Evolutionary conservation across 2,113 vertebrate genomes (phyloP).

Genomic region (Tyrannus savana): DNA sequence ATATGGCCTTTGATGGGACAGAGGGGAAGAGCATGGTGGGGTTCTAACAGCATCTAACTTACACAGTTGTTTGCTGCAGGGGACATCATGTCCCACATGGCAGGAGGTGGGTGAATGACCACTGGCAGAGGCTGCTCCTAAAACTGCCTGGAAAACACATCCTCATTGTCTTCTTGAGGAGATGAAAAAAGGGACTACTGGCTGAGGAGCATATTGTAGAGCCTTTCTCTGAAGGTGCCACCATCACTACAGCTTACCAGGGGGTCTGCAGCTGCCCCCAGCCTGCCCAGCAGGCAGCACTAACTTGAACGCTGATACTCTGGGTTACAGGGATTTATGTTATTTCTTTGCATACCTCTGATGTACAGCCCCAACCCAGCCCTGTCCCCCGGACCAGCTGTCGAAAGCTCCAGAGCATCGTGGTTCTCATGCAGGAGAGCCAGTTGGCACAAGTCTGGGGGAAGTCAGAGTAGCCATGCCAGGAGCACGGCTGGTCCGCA

Average conservation of each 20-base stretch:
- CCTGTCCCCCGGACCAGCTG: not conserved
- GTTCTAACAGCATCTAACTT: not conserved
- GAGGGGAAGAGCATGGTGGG: fast-evolving
- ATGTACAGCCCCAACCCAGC: not conserved
- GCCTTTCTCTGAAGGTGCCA: not conserved
- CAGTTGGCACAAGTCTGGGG: fast-evolving
- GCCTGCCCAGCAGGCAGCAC: fast-evolving
- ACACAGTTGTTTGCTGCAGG: not conserved
- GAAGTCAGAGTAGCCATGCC: not conserved
- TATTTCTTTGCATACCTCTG: conserved; percentile 22
- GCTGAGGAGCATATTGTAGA: not conserved
- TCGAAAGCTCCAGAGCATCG: fast-evolving
- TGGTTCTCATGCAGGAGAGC: not conserved
- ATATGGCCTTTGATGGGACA: not conserved
- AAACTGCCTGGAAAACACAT: not conserved
- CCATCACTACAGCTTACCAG: not conserved
- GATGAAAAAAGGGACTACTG: not conserved
- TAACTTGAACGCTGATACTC: not conserved
- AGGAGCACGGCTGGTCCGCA: fast-evolving
- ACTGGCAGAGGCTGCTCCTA: not conserved
- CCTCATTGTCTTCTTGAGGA: not conserved
- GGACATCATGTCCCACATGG: not conserved
- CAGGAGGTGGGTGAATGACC: not conserved
- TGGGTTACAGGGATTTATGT: conserved; percentile 2
- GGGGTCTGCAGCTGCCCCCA: not conserved